A percentile compares a stretch with the other conserved stretches of the same genome.
Conservation (phyloP, 2,113 vertebrate genomes). For the Sinocyclocheilus grahami region DNA sequence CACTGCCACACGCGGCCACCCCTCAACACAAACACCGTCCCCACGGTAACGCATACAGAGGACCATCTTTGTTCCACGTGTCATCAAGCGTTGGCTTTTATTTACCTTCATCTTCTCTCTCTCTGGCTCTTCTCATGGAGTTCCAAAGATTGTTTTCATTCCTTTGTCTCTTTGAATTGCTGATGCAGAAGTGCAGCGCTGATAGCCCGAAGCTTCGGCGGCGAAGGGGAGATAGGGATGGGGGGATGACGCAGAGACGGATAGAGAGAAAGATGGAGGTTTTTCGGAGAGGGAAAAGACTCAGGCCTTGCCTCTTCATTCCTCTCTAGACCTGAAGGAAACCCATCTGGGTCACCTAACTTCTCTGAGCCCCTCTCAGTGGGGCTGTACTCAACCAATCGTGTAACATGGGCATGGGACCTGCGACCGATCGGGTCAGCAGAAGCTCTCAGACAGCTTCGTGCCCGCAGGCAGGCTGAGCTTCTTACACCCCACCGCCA, state of each 20-base stretch:
- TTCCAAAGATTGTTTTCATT: slow-evolving; percentile 59
- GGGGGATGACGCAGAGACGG: slow-evolving; percentile 42
- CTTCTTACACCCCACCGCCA: slow-evolving; percentile 25
- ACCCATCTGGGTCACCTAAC: slow-evolving; percentile 59
- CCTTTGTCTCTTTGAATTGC: slow-evolving; percentile 57
- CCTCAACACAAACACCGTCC: slow-evolving; percentile 66
- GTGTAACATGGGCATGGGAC: slow-evolving; percentile 44
- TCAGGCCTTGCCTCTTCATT: slow-evolving; percentile 58
- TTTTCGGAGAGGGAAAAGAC: slow-evolving; percentile 34
- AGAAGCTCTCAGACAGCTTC: slow-evolving; percentile 34
- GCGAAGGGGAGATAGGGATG: slow-evolving; percentile 10
- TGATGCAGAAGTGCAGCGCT: slow-evolving; percentile 63
- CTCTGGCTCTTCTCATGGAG: slow-evolving; percentile 45
- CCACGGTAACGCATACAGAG: slow-evolving; percentile 44
- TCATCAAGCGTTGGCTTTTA: slow-evolving; percentile 53
- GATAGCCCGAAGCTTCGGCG: slow-evolving; percentile 59
- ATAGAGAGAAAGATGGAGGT: slow-evolving; percentile 24
- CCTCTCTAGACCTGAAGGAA: slow-evolving; percentile 59
- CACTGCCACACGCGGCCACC: slow-evolving; percentile 65
- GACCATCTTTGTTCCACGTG: slow-evolving; percentile 45
- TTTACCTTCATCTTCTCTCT: slow-evolving; percentile 53
- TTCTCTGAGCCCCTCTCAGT: slow-evolving; percentile 54
- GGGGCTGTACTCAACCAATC: slow-evolving; percentile 60
- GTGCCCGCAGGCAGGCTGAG: slow-evolving; percentile 49
- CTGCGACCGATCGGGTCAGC: slow-evolving; percentile 49